A percentile compares a stretch with the other conserved stretches of the same genome.
These are phyloP conservation scores for Crotophaga sulcirostris DNA, from an alignment of 2,113 vertebrate genomes.

Conservation along the genomic window DNA sequence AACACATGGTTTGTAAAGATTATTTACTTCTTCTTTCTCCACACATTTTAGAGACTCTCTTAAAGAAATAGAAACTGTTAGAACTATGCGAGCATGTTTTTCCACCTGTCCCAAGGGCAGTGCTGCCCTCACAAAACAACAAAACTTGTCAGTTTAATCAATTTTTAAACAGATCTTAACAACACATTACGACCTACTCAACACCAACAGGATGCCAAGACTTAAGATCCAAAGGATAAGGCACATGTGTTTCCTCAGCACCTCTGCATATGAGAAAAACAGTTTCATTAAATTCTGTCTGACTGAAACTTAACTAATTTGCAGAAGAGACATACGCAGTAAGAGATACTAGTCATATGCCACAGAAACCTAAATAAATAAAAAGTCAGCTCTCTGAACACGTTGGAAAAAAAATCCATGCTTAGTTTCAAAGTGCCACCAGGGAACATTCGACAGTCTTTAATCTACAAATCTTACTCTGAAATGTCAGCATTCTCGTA, in stretches of 20 bases:
- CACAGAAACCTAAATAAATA: neutral
- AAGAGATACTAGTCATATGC: neutral
- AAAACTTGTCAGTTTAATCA: neutral
- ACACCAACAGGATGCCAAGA: neutral
- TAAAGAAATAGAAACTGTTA: neutral
- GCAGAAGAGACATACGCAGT: neutral
- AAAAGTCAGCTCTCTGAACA: neutral
- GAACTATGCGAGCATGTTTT: neutral
- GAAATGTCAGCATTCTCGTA: neutral
- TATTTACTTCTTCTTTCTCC: neutral
- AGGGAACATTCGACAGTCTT: neutral
- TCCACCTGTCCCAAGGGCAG: neutral
- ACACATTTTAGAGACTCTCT: neutral
- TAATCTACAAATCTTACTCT: neutral
- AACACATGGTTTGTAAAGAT: neutral
- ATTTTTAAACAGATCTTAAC: neutral
- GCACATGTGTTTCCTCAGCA: neutral
- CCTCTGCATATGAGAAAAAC: neutral
- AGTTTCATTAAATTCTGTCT: neutral
- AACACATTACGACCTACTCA: neutral
- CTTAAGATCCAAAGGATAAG: neutral
- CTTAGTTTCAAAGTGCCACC: neutral
- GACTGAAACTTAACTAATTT: neutral
- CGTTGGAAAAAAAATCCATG: neutral
- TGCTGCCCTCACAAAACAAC: neutral